These are phyloP conservation scores for Cynaeus angustus DNA, from an alignment of 2,888 invertebrate species.

Conservation along the genomic window DNA sequence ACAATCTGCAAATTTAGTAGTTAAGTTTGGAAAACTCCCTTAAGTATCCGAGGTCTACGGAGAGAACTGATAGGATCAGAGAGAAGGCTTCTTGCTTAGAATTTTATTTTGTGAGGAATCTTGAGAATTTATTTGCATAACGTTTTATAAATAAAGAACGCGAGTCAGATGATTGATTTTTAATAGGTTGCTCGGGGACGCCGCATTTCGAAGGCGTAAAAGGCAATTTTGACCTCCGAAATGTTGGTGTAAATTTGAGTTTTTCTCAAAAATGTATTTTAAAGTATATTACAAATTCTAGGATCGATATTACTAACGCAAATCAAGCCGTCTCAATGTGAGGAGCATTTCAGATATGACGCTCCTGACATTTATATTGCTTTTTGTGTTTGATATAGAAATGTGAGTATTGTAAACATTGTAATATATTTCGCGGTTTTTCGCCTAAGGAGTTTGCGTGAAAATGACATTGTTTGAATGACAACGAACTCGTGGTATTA, in stretches of 20 bases:
- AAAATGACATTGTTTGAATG: conserved; percentile 23
- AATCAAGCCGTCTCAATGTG: conserved; percentile 36
- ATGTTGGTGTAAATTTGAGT: conserved; percentile 25
- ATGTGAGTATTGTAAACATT: conserved; percentile 46
- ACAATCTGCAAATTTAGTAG: conserved; percentile 46
- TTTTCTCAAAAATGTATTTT: conserved; percentile 27
- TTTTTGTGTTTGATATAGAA: conserved; percentile 50
- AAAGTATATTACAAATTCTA: conserved; percentile 18
- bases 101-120: conserved; percentile 34
- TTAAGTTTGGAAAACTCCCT: conserved; percentile 46
- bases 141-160: conserved; percentile 43
- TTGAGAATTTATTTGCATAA: conserved; percentile 42
- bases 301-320: conserved; percentile 30
- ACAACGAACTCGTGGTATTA: conserved; percentile 33
- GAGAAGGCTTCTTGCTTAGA: conserved; percentile 42
- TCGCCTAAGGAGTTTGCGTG: conserved; percentile 3
- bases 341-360: conserved; percentile 32
- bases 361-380: conserved; percentile 50
- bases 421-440: conserved; percentile 23
- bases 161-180: conserved; percentile 37
- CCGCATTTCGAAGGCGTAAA: conserved; percentile 24
- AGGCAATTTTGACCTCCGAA: conserved; percentile 28
- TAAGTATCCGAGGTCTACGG: conserved; percentile 37
- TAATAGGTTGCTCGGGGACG: conserved; percentile 32
- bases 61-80: conserved; percentile 45